These are phyloP conservation scores for Prinia subflava DNA, from an alignment of 2,113 vertebrate species.

Conservation along the genomic window DNA sequence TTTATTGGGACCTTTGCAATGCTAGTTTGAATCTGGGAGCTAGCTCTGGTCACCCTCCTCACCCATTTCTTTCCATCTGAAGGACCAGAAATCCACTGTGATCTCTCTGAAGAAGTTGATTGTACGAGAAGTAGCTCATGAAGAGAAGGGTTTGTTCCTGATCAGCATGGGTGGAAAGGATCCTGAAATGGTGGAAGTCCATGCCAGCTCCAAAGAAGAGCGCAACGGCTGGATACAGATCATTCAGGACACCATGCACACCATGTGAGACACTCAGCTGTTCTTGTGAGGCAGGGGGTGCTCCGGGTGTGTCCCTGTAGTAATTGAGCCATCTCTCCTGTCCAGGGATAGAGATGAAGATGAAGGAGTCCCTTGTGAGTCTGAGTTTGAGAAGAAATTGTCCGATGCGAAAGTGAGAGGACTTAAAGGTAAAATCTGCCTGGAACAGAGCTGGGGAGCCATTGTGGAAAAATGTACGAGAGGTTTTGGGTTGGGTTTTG, in stretches of 20 bases:
- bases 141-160: slow-evolving; percentile 94
- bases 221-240: slow-evolving; percentile 92
- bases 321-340: neutral
- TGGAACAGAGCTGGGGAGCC: neutral
- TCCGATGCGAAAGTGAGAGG: slow-evolving; percentile 86
- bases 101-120: slow-evolving; percentile 96
- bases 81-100: slow-evolving; percentile 96
- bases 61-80: neutral
- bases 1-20: neutral
- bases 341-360: slow-evolving; percentile 93
- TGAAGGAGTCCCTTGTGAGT: slow-evolving; percentile 94
- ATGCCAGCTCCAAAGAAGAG: slow-evolving; percentile 90
- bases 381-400: slow-evolving; percentile 89
- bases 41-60: neutral
- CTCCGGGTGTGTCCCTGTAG: neutral
- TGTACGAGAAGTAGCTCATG: slow-evolving; percentile 95
- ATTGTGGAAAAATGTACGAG: neutral
- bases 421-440: slow-evolving; percentile 84
- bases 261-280: slow-evolving; percentile 77
- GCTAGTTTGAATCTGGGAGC: neutral
- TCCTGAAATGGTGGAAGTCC: slow-evolving; percentile 95
- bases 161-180: slow-evolving; percentile 87
- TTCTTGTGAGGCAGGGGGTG: neutral
- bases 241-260: slow-evolving; percentile 89
- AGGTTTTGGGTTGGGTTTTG: neutral